These are phyloP conservation scores for Pseudopodoces humilis DNA, from an alignment of 2,113 vertebrate genomes.

Conservation along the genomic window DNA sequence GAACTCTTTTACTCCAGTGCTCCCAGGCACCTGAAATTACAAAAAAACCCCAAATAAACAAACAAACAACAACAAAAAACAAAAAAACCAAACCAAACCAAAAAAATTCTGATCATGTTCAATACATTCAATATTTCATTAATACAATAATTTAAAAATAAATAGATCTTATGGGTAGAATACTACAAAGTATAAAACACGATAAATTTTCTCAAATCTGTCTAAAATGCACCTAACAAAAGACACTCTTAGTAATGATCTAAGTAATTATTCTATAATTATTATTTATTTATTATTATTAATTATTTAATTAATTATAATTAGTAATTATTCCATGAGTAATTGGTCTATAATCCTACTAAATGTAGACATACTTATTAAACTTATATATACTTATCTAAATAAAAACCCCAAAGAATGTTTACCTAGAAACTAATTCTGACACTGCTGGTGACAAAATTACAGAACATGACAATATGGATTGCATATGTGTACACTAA, in stretches of 20 bases:
- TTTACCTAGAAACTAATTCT: background rate
- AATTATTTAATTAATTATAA: too few relatives aligned
- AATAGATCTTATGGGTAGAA: background rate
- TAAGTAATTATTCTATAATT: too few relatives aligned
- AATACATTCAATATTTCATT: background rate
- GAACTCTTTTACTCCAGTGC: slow-evolving; percentile 77
- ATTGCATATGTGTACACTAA: background rate
- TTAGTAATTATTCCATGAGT: background rate
- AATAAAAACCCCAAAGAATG: background rate
- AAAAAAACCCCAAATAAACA: too few relatives aligned
- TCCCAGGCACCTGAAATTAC: slow-evolving; percentile 72
- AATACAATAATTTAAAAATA: background rate
- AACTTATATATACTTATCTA: background rate
- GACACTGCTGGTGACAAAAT: background rate
- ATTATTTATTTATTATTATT: too few relatives aligned
- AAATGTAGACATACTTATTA: background rate
- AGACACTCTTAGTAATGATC: background rate
- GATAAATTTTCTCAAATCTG: background rate
- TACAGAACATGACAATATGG: background rate
- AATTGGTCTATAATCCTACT: background rate
- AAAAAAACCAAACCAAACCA: too few relatives aligned
- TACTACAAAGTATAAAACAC: background rate
- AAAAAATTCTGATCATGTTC: background rate
- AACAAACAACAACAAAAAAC: too few relatives aligned
- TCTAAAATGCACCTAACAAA: background rate